Percentiles rank a stretch among this genome's conserved stretches.
Evolutionary conservation across 2,113 vertebrate genomes (phyloP).

Genomic region (Podocnemis expansa): DNA sequence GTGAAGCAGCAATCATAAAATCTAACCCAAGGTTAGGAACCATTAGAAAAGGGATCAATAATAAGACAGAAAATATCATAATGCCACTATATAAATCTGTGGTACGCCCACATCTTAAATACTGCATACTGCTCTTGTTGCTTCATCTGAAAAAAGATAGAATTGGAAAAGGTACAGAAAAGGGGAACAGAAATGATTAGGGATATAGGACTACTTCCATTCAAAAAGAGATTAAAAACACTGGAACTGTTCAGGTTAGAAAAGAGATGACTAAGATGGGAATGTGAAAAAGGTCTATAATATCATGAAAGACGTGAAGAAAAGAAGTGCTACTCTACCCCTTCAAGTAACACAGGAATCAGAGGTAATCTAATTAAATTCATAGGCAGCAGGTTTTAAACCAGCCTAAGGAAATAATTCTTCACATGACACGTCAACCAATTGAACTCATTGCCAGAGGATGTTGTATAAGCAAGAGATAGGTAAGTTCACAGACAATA

Average conservation of each 20-base stretch:
- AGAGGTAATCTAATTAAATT: neutral
- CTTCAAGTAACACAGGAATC: neutral
- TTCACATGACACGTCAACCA: neutral
- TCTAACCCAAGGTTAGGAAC: neutral
- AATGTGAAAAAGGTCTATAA: neutral
- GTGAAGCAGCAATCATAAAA: neutral
- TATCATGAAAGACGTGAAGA: neutral
- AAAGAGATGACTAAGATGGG: neutral
- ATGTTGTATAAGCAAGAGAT: neutral
- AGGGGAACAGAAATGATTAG: neutral
- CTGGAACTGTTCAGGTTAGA: neutral
- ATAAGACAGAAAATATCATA: neutral
- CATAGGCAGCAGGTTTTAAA: neutral
- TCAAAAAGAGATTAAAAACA: neutral
- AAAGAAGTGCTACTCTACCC: neutral
- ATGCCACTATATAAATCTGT: neutral
- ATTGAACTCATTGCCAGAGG: neutral
- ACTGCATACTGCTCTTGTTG: neutral
- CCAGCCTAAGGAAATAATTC: neutral
- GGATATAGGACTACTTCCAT: neutral
- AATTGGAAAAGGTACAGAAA: neutral
- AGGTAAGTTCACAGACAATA: neutral
- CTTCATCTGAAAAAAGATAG: neutral
- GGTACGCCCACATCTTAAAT: neutral
- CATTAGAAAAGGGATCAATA: neutral